Conservation (phyloP, 2,113 vertebrate genomes). For the Addax nasomaculatus region DNA sequence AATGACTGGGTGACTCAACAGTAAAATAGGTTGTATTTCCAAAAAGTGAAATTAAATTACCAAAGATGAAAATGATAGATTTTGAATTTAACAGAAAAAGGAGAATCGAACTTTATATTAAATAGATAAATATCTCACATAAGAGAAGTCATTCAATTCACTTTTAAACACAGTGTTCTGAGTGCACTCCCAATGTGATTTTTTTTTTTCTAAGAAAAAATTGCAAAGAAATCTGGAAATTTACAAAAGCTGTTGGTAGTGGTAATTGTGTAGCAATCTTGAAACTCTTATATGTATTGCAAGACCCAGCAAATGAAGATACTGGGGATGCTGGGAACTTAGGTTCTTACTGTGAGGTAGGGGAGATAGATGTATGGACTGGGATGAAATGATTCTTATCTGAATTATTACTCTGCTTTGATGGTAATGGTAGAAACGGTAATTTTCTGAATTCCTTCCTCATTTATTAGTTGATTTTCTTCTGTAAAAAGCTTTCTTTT, state of each 20-base stretch:
- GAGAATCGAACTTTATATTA: background rate
- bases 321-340: background rate
- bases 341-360: background rate
- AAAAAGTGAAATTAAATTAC: background rate
- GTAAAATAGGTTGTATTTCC: background rate
- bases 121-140: background rate
- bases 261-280: background rate
- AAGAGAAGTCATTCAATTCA: background rate
- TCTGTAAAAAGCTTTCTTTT: background rate
- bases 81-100: background rate
- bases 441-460: background rate
- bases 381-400: background rate
- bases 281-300: background rate
- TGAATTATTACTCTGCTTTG: background rate
- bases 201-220: background rate
- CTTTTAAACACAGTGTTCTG: background rate
- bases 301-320: background rate
- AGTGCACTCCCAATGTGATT: background rate
- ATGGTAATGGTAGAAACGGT: background rate
- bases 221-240: background rate
- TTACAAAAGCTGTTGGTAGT: background rate
- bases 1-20: background rate
- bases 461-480: background rate
- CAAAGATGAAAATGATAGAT: background rate
- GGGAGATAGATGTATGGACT: background rate